Percentiles rank a stretch among this genome's conserved stretches.
Evolutionary conservation across 2,888 invertebrate genomes (phyloP).

Genomic region (Lasius platythorax): DNA sequence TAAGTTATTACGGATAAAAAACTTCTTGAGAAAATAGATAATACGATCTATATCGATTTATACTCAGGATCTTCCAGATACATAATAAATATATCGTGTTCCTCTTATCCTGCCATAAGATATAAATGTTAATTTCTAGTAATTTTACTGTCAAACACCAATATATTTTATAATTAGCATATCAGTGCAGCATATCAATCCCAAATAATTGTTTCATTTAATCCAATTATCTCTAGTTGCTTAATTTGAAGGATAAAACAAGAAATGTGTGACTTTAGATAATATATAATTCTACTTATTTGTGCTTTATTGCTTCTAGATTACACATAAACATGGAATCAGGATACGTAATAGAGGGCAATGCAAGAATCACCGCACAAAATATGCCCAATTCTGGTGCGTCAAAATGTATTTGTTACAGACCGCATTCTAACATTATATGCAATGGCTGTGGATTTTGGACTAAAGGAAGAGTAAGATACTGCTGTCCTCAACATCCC

Average conservation of each 20-base stretch:
- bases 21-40: not conserved
- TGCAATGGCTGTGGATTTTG: slow-evolving; percentile 53
- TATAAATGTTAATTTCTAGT: not conserved
- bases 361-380: not conserved
- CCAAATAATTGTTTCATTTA: not conserved
- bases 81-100: not conserved
- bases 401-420: slow-evolving; percentile 38
- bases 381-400: too few species aligned
- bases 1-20: not conserved
- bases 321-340: slow-evolving; percentile 17
- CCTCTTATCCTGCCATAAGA: not conserved
- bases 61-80: not conserved
- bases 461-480: slow-evolving; percentile 43
- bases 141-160: not conserved
- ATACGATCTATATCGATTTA: not conserved
- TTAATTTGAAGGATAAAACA: not conserved
- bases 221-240: not conserved
- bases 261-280: not conserved
- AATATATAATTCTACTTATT: not conserved
- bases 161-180: not conserved
- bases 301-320: not conserved
- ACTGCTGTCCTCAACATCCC: slow-evolving; percentile 41
- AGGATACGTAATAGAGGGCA: not conserved
- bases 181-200: not conserved
- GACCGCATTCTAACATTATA: slow-evolving; percentile 36